These are phyloP conservation scores for Aphelenchoides besseyi DNA, from an alignment of 1,140 invertebrate species.

Conservation along the genomic window DNA sequence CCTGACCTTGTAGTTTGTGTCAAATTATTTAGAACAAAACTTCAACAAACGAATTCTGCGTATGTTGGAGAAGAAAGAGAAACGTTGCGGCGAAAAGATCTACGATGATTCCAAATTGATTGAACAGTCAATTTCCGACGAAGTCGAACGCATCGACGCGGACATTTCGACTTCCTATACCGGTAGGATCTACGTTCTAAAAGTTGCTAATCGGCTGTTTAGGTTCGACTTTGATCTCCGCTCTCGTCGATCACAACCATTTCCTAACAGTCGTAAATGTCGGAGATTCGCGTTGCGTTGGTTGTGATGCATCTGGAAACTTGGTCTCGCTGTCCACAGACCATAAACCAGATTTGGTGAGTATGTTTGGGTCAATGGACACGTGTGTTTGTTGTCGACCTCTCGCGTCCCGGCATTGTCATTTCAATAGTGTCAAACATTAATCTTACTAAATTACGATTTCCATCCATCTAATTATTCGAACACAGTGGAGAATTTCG, in stretches of 20 bases:
- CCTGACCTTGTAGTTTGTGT: conserved; percentile 24
- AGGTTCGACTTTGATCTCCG: conserved; percentile 33
- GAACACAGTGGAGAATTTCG: too few relatives aligned
- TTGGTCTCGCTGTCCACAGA: conserved; percentile 88
- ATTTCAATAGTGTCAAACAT: too few relatives aligned
- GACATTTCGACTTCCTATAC: conserved; percentile 12
- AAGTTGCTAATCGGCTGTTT: too few relatives aligned
- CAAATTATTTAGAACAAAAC: conserved; percentile 32
- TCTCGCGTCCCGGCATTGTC: too few relatives aligned
- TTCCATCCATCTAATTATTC: too few relatives aligned
- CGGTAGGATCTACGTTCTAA: too few relatives aligned
- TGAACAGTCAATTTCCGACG: not conserved
- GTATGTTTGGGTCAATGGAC: too few relatives aligned
- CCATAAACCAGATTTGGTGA: conserved; percentile 79
- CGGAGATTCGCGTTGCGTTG: conserved; percentile 87
- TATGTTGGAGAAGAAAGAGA: conserved; percentile 14
- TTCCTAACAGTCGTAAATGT: conserved; percentile 85
- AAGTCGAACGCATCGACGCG: conserved; percentile 19
- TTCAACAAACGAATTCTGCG: conserved; percentile 24
- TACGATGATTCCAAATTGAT: conserved; percentile 16
- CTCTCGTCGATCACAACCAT: conserved; percentile 65
- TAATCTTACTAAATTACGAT: too few relatives aligned
- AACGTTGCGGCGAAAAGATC: conserved; percentile 8
- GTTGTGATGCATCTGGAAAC: conserved; percentile 85
- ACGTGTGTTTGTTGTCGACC: too few relatives aligned